Conservation (phyloP, 2,797 vertebrate species). For the Falco concolor region DNA sequence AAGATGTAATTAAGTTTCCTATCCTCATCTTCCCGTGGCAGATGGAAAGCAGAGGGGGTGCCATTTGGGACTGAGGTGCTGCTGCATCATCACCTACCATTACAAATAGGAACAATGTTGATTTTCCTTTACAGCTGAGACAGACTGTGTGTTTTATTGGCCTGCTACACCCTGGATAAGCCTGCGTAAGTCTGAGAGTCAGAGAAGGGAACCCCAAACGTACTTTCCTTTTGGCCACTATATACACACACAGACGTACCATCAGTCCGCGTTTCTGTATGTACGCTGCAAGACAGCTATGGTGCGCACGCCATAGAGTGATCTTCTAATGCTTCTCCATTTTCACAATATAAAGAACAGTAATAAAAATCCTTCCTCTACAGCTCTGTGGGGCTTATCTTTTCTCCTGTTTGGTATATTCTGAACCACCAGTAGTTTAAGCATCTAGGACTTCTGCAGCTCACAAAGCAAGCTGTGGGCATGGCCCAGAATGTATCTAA, state of each 20-base stretch:
- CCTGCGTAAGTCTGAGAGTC: neutral
- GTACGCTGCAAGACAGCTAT: rapidly evolving
- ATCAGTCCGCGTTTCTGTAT: neutral
- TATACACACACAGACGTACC: rapidly evolving
- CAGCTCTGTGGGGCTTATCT: neutral
- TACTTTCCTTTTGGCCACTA: neutral
- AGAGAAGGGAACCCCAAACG: neutral
- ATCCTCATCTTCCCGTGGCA: neutral
- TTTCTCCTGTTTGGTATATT: neutral
- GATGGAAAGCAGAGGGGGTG: neutral
- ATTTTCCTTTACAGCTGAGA: neutral
- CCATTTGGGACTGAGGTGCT: neutral
- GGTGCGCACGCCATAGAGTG: rapidly evolving
- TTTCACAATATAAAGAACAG: neutral
- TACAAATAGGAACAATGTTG: rapidly evolving
- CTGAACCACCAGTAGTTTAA: neutral
- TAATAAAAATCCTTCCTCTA: neutral
- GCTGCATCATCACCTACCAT: neutral
- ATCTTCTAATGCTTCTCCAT: neutral
- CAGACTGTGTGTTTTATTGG: rapidly evolving
- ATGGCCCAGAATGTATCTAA: neutral
- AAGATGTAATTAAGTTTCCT: neutral
- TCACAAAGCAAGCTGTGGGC: neutral
- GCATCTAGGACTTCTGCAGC: neutral
- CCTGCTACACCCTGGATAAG: neutral